Evolutionary conservation across 1,140 invertebrate species (phyloP).

Genomic region (Musca domestica): DNA sequence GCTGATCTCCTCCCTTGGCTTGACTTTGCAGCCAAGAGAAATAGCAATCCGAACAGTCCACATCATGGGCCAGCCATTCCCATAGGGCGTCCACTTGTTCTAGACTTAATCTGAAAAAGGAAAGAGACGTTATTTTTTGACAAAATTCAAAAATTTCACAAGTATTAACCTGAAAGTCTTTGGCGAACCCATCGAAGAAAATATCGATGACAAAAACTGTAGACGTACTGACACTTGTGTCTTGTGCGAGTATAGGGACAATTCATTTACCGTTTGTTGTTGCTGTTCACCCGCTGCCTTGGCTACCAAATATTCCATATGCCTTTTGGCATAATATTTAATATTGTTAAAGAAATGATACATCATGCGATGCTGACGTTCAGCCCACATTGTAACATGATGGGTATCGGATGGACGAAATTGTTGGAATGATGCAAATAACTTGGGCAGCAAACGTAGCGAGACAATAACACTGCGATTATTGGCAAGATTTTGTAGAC

Average conservation of each 20-base stretch:
- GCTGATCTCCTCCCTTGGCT: conserved; percentile 85
- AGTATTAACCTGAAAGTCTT: conserved; percentile 65
- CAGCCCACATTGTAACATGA: conserved; percentile 83
- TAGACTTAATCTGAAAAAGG: conserved; percentile 68
- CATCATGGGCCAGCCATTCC: conserved; percentile 82
- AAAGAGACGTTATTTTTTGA: no score
- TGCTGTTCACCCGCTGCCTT: conserved; percentile 26
- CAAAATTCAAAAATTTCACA: background rate
- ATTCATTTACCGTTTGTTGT: background rate
- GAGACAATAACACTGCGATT: conserved; percentile 88
- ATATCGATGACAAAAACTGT: conserved; percentile 88
- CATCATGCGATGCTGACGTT: conserved; percentile 88
- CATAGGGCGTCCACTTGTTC: conserved; percentile 89
- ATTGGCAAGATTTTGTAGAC: conserved; percentile 82
- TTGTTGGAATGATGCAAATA: conserved; percentile 89
- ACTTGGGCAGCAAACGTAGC: conserved; percentile 80
- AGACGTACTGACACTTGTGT: conserved; percentile 87
- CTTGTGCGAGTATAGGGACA: conserved; percentile 73
- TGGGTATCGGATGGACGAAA: conserved; percentile 79
- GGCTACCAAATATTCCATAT: conserved; percentile 37
- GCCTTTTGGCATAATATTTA: conserved; percentile 60
- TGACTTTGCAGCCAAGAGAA: conserved; percentile 90
- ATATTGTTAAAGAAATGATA: conserved; percentile 86
- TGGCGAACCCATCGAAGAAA: conserved; percentile 85
- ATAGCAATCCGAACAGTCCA: conserved; percentile 83